A percentile compares a stretch with the other conserved stretches of the same genome.
Conservation (phyloP, 2,113 vertebrate species). For the Craseonycteris thonglongyai region DNA sequence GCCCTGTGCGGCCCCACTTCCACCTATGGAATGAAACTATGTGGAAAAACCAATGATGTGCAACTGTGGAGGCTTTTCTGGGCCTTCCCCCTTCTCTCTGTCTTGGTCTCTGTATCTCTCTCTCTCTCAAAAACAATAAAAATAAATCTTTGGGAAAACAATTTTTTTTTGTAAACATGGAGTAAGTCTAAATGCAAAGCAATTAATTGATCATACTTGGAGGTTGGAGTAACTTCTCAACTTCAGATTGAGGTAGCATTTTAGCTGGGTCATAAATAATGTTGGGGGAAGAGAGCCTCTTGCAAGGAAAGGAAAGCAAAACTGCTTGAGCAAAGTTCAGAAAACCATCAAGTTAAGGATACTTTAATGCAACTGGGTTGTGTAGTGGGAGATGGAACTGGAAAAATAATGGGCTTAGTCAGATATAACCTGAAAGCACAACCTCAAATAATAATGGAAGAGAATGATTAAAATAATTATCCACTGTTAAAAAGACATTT, state of each 20-base stretch:
- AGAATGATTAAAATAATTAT: constrained; percentile 11
- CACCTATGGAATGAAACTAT: too few species aligned
- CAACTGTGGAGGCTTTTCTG: too few species aligned
- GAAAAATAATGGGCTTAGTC: not conserved
- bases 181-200: not conserved
- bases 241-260: not conserved
- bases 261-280: not conserved
- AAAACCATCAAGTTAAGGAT: not conserved
- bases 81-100: too few species aligned
- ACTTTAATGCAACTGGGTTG: not conserved
- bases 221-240: not conserved
- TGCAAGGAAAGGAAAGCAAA: not conserved
- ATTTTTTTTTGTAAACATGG: constrained; percentile 19
- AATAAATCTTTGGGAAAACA: too few species aligned
- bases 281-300: not conserved
- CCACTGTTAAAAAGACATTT: not conserved
- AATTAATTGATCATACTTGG: not conserved
- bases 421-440: not conserved
- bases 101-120: too few species aligned
- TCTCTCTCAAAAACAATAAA: too few species aligned
- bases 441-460: not conserved
- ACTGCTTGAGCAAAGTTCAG: not conserved
- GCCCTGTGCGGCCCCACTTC: too few species aligned
- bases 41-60: too few species aligned
- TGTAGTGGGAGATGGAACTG: not conserved